Base-by-base conservation (phyloP, 2,888 invertebrate species). In the Cantharis flavilabris region DNA sequence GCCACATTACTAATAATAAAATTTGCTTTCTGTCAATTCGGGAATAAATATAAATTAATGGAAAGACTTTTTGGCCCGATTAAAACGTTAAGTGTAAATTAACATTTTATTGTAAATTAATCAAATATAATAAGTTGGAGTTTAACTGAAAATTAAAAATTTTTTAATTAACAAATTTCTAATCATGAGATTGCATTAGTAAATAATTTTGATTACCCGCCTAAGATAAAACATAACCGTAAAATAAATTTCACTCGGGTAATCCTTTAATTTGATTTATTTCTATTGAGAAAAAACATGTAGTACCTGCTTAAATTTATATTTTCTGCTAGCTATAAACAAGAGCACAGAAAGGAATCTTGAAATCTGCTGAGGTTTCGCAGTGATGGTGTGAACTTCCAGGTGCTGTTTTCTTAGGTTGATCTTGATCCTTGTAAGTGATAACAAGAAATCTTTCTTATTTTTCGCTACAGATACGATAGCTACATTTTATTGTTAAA, bases 361-460 rank as follows among this genome's bases (percentile, higher is more conserved):
- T 84, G 85, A 86, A 86, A 87, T 86, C 86, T 85, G 85, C 87
- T 84, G 87, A 87, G 87, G 87, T 87, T 87, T 86, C 23, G 74
- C 82, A 79, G 81, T 82, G 83, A 85, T 84, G 86, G 84, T 85
- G 85, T 82, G 86, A 86, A 86, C 83, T 77, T 76, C 79, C 86
- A 86, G 86, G 82, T 86, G 86, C 82, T 84, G 84, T 85, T 84
- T 85, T 85, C 84, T 84, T 84, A 84, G 83, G 84, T 82, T 81
- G 77, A 76, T 74, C 76, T 73, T 71, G 72, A 72, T 80, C 73
- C 69, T 67, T 67, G 26, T 26, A 67, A 20, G 26, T 67, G 20
- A 23, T 26, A 67, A 67, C 65, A 20, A 26, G 26, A 67, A 67
- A 67, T 67, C 65, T 67, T 67, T 49, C 49, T 49, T 49, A 49